phyloP scores from a whole-genome alignment of 2,888 invertebrate genomes.

The Ennomos erosarius region DNA sequence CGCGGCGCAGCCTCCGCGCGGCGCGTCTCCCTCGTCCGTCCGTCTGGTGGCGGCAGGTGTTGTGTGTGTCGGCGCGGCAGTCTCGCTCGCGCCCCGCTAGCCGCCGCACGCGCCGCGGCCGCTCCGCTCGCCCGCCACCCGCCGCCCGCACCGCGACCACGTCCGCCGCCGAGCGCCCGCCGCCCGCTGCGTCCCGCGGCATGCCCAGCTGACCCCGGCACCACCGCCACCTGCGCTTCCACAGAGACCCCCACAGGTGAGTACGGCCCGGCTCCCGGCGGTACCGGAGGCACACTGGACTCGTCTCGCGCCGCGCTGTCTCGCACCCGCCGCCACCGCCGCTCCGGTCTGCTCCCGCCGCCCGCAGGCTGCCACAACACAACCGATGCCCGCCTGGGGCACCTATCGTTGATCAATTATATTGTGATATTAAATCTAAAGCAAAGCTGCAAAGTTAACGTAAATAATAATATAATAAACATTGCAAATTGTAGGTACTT shows the following conservation, averaged over 20 bases:
- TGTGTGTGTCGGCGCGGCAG: conserved; percentile 43
- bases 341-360: no score
- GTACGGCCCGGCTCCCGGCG: conserved; percentile 35
- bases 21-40: conserved; percentile 33
- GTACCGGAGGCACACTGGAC: no score
- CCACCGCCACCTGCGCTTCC: conserved; percentile 44
- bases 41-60: no score
- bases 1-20: conserved; percentile 28
- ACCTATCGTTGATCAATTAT: no score
- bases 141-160: conserved; percentile 37
- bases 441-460: no score
- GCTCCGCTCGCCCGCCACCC: conserved; percentile 29
- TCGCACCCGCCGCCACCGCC: no score
- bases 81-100: conserved; percentile 59
- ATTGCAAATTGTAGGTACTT: no score
- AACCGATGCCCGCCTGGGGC: no score
- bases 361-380: no score
- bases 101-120: conserved; percentile 44
- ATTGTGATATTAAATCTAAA: no score
- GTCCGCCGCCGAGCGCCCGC: conserved; percentile 44
- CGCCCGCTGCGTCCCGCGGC: conserved; percentile 49
- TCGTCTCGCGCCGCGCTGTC: neutral
- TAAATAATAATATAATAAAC: no score
- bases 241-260: conserved; percentile 58
- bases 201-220: conserved; percentile 70